Conservation (phyloP, 2,113 vertebrate genomes). For the Scalopus aquaticus region DNA sequence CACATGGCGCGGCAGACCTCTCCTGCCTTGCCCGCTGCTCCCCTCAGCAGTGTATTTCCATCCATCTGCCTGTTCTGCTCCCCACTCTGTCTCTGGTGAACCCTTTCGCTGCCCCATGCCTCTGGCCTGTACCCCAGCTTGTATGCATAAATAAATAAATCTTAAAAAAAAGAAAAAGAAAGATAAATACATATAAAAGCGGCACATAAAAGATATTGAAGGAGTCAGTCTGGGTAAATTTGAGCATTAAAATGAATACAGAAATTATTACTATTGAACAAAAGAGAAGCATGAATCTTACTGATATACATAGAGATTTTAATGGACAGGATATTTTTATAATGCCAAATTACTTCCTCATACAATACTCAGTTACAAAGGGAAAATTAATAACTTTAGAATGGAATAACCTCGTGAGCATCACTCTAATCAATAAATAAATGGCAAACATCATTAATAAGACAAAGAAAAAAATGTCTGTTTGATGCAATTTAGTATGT, state of each 20-base stretch:
- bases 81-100: no score
- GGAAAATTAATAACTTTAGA: neutral
- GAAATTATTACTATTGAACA: neutral
- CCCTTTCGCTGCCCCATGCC: no score
- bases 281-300: neutral
- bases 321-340: neutral
- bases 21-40: no score
- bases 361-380: neutral
- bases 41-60: no score
- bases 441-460: neutral
- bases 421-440: neutral
- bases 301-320: neutral
- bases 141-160: no score
- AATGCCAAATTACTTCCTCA: neutral
- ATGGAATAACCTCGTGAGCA: neutral
- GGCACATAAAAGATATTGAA: neutral
- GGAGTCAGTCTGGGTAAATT: neutral
- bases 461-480: neutral
- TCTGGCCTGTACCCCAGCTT: no score
- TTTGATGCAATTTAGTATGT: neutral
- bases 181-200: neutral
- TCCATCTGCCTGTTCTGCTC: no score
- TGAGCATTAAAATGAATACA: neutral
- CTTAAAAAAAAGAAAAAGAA: neutral
- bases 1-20: no score